Evolutionary conservation across 1,140 invertebrate species (phyloP), one percentile per base, ranked within the genome.

Genomic region (fruit fly (Drosophila melanogaster)): DNA sequence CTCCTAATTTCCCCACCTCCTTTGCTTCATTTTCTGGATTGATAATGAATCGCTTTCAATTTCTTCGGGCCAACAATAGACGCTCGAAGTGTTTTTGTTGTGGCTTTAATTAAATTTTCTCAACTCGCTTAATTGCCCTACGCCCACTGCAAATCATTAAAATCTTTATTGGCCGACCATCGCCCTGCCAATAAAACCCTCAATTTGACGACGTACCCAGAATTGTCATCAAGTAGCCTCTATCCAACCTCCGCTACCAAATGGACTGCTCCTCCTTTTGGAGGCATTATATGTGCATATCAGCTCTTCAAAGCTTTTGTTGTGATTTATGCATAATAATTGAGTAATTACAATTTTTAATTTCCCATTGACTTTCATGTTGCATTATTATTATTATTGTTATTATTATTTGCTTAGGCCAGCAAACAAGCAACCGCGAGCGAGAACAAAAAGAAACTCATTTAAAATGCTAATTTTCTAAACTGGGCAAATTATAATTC

Each of bases 391-490:
- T 69, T 69, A 56, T 70, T 69, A 64, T 65, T 62, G 37, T 41
- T 46, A 30, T 66, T 65, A 69, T 77, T 85, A 71, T 86, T 86
- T 81, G 83, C 75, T 66, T 61, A 57, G 70, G 62, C 79, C 67
- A 54, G 50, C 43, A 44, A 76, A 66, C 54, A 49, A 51, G 19
- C 19, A 22, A 22, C 2, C 35, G 30, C 19, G 17, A 66, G 47
- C 41, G 40, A 51, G 43, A 77, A 66, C 65, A 74, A 59, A 57
- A 61, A 74, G 64, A 44, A 83, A 70, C 81, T 86, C 83, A 86
- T 86, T 87, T 87, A 66, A 87, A 87, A 86, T 87, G 81, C 83
- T 87, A 86, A 86, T 86, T 79, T 87, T 24, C 66, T 67, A 71
- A 77, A 72, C 76, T 76, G 72, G 54, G 38, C 41, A 57, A 75